These are phyloP conservation scores for Hedya salicella DNA, from an alignment of 2,888 invertebrate genomes.

Conservation along the genomic window DNA sequence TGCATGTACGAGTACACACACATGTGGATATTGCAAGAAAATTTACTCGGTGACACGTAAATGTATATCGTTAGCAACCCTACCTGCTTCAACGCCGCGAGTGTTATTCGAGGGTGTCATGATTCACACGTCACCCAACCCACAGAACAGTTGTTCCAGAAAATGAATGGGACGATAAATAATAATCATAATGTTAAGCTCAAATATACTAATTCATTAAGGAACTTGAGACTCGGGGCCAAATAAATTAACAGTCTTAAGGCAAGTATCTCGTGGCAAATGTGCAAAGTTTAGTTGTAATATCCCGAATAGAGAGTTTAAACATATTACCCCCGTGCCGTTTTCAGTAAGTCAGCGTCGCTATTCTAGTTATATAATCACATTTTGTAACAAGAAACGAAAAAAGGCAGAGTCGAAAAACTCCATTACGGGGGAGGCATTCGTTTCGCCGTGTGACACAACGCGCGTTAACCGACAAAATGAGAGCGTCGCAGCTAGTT, in stretches of 20 bases:
- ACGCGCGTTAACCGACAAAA: constrained; percentile 80
- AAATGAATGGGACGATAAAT: constrained; percentile 51
- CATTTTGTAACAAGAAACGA: constrained; percentile 65
- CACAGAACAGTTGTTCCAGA: constrained; percentile 47
- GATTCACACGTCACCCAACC: constrained; percentile 51
- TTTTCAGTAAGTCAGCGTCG: constrained; percentile 67
- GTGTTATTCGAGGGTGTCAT: constrained; percentile 51
- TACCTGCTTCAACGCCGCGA: constrained; percentile 50
- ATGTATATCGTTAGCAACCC: constrained; percentile 49
- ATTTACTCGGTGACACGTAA: constrained; percentile 42
- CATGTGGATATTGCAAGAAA: constrained; percentile 46
- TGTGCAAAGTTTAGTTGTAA: constrained; percentile 52
- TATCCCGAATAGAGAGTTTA: constrained; percentile 58
- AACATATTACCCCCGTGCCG: constrained; percentile 62
- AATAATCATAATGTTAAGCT: constrained; percentile 49
- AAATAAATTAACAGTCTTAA: constrained; percentile 44
- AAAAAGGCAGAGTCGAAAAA: constrained; percentile 75
- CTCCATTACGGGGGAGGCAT: constrained; percentile 75
- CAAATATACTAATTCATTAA: constrained; percentile 50
- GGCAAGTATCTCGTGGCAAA: constrained; percentile 43
- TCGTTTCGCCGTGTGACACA: constrained; percentile 73
- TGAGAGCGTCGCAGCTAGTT: constrained; percentile 78
- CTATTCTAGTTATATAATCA: constrained; percentile 73
- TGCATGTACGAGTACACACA: no score
- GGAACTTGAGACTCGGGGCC: constrained; percentile 46